Base-by-base conservation (phyloP, 2,113 vertebrate genomes). In the Felis chaus region DNA sequence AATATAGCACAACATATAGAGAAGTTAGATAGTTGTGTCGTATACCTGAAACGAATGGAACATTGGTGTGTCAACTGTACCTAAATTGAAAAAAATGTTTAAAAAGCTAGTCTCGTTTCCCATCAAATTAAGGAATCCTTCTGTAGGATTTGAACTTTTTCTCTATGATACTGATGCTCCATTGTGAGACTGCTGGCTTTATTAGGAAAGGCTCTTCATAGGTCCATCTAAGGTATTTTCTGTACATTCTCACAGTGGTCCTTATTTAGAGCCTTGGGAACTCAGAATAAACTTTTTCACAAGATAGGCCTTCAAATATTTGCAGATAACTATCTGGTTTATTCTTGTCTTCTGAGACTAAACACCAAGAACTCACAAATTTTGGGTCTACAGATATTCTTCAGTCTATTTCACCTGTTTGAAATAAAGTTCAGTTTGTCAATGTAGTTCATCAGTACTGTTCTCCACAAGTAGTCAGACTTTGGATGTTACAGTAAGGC, bases 251-350 rank as follows among this genome's bases (percentile, higher is more conserved):
- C 27, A 79, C 15, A 12, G 25, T 63, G 21, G 9, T 89, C 13
- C 4, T 68, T 39, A 7, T 74, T 50, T 23, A 71, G 5, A 23
- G n/a, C 74, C 23, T 41, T 80, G 27, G n/a, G 68, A 85, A 68
- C 12, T 85, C 55, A 80, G 33, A 85, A 50, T 50, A 63, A 79
- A 25, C 45, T 91, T 91, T 91, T 68, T 83, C 3, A 27, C 41
- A 39, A 91, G 68, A 21, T n/a, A 82, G 76, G 41, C 7, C 27
- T 89, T 95, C 78, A 97, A n/a, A 80, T 93, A 71, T 45, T 65
- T 84, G 3, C 21, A 84, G n/a, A 39, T 53, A 89, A 48, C 78
- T 71, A 36, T 53, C 19, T 11, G 36, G 48, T 45, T 82, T 55
- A 29, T 91, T 91, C 5, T 93, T 95, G 53, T 83, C 45, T 50